These are phyloP conservation scores for Zootoca vivipara DNA, from an alignment of 2,113 vertebrate species.

Conservation along the genomic window DNA sequence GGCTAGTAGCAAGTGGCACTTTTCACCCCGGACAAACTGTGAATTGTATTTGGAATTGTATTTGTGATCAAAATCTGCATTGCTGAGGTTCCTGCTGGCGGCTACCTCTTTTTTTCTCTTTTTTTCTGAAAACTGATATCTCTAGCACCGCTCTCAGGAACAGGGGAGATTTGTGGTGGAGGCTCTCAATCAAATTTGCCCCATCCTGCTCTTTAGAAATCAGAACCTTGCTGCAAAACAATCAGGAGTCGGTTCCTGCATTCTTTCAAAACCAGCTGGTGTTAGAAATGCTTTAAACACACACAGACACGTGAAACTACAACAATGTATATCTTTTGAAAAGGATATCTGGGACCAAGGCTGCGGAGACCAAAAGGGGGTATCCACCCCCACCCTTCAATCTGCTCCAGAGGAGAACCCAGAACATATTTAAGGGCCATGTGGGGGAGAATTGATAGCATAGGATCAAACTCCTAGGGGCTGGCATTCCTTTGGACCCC, in stretches of 20 bases:
- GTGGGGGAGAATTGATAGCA: too few relatives aligned
- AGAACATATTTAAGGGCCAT: too few relatives aligned
- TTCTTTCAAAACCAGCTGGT: not conserved
- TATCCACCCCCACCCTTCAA: not conserved
- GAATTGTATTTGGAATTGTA: constrained; percentile 71
- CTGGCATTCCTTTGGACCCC: too few relatives aligned
- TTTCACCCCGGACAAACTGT: constrained; percentile 59
- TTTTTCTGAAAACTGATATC: constrained; percentile 22
- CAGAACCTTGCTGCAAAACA: not conserved
- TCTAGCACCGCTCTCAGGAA: not conserved
- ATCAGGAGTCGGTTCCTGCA: not conserved
- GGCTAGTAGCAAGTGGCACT: constrained; percentile 56
- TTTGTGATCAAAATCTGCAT: constrained; percentile 70
- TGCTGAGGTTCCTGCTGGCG: constrained; percentile 36
- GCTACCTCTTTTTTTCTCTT: too few relatives aligned
- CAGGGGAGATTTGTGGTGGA: too few relatives aligned
- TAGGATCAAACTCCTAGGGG: too few relatives aligned
- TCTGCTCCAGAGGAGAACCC: too few relatives aligned
- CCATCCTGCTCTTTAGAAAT: not conserved
- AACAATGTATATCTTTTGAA: not conserved
- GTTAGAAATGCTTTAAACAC: not conserved
- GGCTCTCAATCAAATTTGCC: not conserved
- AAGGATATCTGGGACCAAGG: too few relatives aligned
- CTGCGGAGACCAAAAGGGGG: not conserved
- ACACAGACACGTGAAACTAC: not conserved